Evolutionary conservation across 2,888 invertebrate genomes (phyloP).

Genomic region (Netelia inedita): DNA sequence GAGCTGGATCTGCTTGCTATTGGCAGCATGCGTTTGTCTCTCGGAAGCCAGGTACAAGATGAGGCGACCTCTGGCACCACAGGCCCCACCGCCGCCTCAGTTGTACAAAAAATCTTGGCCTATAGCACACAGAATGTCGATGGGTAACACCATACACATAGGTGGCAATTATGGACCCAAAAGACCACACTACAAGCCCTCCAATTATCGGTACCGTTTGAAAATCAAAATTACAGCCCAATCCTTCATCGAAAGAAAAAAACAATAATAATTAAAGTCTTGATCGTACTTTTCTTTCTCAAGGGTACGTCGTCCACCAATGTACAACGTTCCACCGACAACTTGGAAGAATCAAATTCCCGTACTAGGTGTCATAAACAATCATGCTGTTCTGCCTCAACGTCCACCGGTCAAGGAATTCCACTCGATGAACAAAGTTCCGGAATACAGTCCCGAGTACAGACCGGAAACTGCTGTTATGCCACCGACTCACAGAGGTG

Average conservation of each 20-base stretch:
- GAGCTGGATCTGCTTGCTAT: constrained; percentile 77
- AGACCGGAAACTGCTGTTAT: constrained; percentile 75
- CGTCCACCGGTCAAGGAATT: constrained; percentile 80
- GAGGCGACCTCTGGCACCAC: constrained; percentile 81
- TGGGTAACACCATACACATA: constrained; percentile 80
- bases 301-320: constrained; percentile 78
- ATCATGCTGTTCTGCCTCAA: constrained; percentile 76
- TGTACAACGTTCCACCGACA: constrained; percentile 76
- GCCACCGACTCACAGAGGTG: constrained; percentile 77
- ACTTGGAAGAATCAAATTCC: constrained; percentile 77
- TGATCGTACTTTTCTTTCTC: background rate
- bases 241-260: constrained; percentile 10
- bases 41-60: constrained; percentile 81
- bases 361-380: constrained; percentile 73
- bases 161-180: constrained; percentile 76
- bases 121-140: constrained; percentile 78
- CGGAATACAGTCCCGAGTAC: constrained; percentile 79
- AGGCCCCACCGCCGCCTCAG: constrained; percentile 79
- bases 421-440: constrained; percentile 77
- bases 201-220: constrained; percentile 76
- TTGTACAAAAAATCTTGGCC: constrained; percentile 81
- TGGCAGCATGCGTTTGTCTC: constrained; percentile 76
- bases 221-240: background rate
- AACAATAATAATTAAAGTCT: background rate
- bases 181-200: constrained; percentile 76